phyloP scores from a whole-genome alignment of 1,140 invertebrate genomes.

The Drosophila sturtevanti region DNA sequence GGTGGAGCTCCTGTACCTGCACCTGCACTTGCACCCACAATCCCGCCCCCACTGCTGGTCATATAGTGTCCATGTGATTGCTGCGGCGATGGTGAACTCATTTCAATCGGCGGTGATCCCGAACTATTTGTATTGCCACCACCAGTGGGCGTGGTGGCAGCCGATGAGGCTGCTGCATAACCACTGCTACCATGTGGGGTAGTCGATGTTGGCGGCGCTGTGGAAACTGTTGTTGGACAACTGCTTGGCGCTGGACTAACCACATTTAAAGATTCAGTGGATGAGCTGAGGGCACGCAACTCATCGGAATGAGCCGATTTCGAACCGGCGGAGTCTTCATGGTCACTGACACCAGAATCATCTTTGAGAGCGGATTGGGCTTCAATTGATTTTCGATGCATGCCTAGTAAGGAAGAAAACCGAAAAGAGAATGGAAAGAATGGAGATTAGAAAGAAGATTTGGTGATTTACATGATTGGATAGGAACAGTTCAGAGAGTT shows the following conservation, averaged over 20 bases:
- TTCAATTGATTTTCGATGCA: constrained; percentile 99
- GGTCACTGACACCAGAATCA: constrained; percentile 84
- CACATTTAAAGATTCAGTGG: constrained; percentile 75
- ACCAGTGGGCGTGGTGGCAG: constrained; percentile 61
- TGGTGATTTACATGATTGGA: background rate
- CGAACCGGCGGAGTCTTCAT: constrained; percentile 73
- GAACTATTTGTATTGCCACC: constrained; percentile 64
- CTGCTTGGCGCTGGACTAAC: constrained; percentile 75
- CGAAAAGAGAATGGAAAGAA: background rate
- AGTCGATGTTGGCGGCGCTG: constrained; percentile 50
- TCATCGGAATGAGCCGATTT: constrained; percentile 73
- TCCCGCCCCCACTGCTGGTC: constrained; percentile 1
- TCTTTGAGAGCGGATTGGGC: constrained; percentile 96
- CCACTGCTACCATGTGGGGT: constrained; percentile 61
- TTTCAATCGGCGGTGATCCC: constrained; percentile 71
- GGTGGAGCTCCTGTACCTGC: constrained; percentile 28
- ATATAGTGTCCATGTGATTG: constrained; percentile 11
- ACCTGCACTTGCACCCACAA: no score
- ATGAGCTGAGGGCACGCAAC: constrained; percentile 59
- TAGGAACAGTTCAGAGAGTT: no score
- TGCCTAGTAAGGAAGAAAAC: constrained; percentile 87
- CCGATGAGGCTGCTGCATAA: constrained; percentile 51
- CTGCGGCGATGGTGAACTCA: constrained; percentile 67
- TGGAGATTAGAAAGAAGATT: background rate
- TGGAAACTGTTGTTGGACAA: constrained; percentile 54